Percentiles rank a stretch among this genome's conserved stretches.
phyloP scores from a whole-genome alignment of 1,140 invertebrate genomes.

The Himalopsyche phryganea region DNA sequence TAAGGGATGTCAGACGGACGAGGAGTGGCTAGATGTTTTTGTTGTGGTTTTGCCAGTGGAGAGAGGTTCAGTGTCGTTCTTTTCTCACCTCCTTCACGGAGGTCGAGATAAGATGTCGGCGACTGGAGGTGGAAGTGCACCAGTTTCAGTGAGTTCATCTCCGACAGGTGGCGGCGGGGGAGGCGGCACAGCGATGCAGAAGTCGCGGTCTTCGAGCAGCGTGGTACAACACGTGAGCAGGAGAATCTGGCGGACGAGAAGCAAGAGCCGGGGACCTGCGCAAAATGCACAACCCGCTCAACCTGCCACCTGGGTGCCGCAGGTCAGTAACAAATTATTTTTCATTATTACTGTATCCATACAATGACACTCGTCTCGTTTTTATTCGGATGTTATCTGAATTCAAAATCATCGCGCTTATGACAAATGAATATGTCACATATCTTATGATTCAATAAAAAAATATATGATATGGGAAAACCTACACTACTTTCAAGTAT shows the following conservation, averaged over 20 bases:
- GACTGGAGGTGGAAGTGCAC: slow-evolving; percentile 51
- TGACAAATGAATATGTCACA: too few relatives aligned
- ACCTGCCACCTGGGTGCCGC: slow-evolving; percentile 69
- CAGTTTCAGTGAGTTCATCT: slow-evolving; percentile 61
- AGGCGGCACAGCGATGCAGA: slow-evolving; percentile 72
- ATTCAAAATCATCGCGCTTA: too few relatives aligned
- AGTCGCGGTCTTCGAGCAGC: slow-evolving; percentile 80
- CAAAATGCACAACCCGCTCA: slow-evolving; percentile 40
- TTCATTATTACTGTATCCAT: too few relatives aligned
- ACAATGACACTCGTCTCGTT: too few relatives aligned
- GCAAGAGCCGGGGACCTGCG: slow-evolving; percentile 70
- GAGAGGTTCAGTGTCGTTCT: slow-evolving; percentile 39
- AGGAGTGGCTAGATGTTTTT: slow-evolving; percentile 62
- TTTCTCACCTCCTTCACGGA: slow-evolving; percentile 32
- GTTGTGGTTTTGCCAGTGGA: slow-evolving; percentile 42
- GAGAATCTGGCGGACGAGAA: slow-evolving; percentile 76
- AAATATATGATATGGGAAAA: too few relatives aligned
- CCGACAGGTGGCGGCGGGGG: slow-evolving; percentile 42
- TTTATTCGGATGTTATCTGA: too few relatives aligned
- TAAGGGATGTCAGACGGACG: slow-evolving; percentile 72
- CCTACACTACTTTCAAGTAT: too few relatives aligned
- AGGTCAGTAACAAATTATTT: slow-evolving; percentile 59
- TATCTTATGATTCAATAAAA: too few relatives aligned
- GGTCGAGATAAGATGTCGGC: slow-evolving; percentile 48
- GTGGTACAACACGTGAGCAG: slow-evolving; percentile 80